Base-by-base conservation (phyloP, 53 echinoderm and acorn worm genomes). In the Actinopyga echinites region DNA sequence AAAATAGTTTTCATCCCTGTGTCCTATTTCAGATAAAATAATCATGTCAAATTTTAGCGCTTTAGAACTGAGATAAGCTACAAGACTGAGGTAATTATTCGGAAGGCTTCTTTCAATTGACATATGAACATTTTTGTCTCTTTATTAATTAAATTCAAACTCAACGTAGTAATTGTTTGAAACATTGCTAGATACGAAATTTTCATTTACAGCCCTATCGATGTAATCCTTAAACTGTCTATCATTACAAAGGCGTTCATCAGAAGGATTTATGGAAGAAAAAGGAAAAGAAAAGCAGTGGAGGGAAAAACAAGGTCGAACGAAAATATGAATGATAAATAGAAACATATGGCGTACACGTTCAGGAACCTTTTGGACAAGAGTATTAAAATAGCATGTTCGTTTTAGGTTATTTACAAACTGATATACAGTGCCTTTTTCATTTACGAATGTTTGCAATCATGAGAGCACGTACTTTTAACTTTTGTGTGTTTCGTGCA, bases 191-290 rank as follows among this genome's bases (percentile, higher is more conserved):
- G 33, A 68, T 68, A 33, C 35, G 20, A 29, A 34, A 35, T 68
- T 68, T 65, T 65, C 65, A 65, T 32, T 32, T 65, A 30, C 1
- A 30, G 17, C 65, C 30, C 30, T 35, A 65, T 65, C 65, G 30
- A 65, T 30, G 30, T 65, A 65, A 30, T 65, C 65, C 30, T 65
- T 65, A 8, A 4, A 65, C 17, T 3, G 30, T 29, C 29, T 65
- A 29, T 65, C 65, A 65, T 65, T 30, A 32, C 65, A 65, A 65
- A 21, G 60, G 60, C n/a, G n/a, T n/a, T n/a, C n/a, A n/a, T n/a
- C n/a, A n/a, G n/a, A n/a, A n/a, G n/a, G n/a, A n/a, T n/a, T n/a
- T n/a, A n/a, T n/a, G n/a, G n/a, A n/a, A n/a, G n/a, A n/a, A n/a
- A n/a, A n/a, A n/a, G n/a, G n/a, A n/a, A n/a, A n/a, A n/a, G n/a